Percentiles rank a stretch among this genome's conserved stretches.
phyloP scores from a whole-genome alignment of 2,888 invertebrate species.

The Drosophila peninsularis region DNA sequence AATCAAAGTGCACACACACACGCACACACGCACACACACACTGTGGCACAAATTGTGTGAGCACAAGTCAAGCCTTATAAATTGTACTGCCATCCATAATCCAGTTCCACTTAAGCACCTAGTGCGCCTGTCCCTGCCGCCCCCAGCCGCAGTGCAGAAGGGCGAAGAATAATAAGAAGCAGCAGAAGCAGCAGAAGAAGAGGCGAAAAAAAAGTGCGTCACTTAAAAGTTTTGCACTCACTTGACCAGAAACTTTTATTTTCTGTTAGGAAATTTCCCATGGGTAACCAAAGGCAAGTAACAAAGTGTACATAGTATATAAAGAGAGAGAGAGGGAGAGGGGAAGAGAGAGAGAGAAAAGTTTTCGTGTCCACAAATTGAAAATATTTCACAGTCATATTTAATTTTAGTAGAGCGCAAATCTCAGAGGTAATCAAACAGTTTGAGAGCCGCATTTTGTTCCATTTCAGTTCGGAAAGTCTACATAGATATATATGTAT shows the following conservation, averaged over 20 bases:
- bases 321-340: neutral
- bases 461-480: constrained; percentile 27
- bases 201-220: constrained; percentile 67
- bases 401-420: constrained; percentile 67
- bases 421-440: constrained; percentile 76
- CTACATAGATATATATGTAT: neutral
- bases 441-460: constrained; percentile 40
- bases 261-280: constrained; percentile 79
- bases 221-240: constrained; percentile 81
- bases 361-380: constrained; percentile 79
- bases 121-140: neutral
- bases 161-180: neutral
- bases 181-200: constrained; percentile 4
- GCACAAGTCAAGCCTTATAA: constrained; percentile 68
- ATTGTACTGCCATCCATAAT: constrained; percentile 56
- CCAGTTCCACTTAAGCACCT: constrained; percentile 20
- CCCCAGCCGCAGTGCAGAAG: neutral
- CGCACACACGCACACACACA: neutral
- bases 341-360: constrained; percentile 18
- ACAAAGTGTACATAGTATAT: constrained; percentile 40
- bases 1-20: constrained; percentile 53
- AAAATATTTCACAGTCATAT: constrained; percentile 80
- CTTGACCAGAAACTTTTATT: constrained; percentile 80
- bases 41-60: constrained; percentile 16
- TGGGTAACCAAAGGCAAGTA: constrained; percentile 55